A percentile compares a stretch with the other conserved stretches of the same genome.
Conservation (phyloP, 2,113 vertebrate genomes). For the Telmatochromis brichardi region DNA sequence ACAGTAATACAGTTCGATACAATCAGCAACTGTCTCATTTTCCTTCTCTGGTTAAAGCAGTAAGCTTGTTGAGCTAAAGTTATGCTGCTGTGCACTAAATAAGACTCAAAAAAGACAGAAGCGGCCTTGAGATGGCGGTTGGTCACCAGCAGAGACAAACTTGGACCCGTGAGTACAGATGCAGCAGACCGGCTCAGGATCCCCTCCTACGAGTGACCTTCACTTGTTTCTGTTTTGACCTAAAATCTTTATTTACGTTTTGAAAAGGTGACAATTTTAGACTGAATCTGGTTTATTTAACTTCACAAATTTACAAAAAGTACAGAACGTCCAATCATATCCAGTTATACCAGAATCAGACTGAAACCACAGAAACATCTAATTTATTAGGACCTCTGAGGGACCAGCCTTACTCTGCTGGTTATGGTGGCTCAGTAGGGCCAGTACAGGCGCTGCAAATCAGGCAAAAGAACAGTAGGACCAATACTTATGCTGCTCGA, state of each 20-base stretch:
- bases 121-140: fast-evolving
- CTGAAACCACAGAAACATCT: not conserved
- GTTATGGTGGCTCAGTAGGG: not conserved
- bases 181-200: not conserved
- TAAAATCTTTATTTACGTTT: not conserved
- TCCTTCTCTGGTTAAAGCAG: not conserved
- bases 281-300: not conserved
- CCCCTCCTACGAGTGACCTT: not conserved
- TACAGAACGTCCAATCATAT: not conserved
- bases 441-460: not conserved
- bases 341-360: not conserved
- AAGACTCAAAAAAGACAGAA: not conserved
- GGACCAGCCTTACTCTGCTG: not conserved
- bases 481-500: not conserved
- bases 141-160: not conserved
- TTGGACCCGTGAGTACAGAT: not conserved
- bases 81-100: not conserved
- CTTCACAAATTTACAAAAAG: not conserved
- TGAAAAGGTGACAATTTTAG: not conserved
- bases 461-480: not conserved
- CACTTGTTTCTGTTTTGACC: not conserved
- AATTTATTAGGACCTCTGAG: not conserved
- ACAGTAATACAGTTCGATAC: not conserved
- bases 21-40: fast-evolving
- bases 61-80: not conserved